These are phyloP conservation scores for Elegia similella DNA, from an alignment of 2,888 invertebrate genomes.

Conservation along the genomic window DNA sequence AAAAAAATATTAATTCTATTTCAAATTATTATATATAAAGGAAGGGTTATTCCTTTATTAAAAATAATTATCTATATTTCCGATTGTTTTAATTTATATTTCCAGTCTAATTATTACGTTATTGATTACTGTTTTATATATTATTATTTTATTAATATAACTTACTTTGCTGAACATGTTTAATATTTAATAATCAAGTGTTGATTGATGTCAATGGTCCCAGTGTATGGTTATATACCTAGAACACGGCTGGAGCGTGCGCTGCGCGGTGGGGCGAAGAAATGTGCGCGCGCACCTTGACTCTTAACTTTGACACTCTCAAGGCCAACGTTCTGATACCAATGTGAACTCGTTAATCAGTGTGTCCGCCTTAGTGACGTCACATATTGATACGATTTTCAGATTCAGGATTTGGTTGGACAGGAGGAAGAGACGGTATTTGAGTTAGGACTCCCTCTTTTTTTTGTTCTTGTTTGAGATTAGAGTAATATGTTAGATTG, in stretches of 20 bases:
- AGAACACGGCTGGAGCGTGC: slow-evolving; percentile 39
- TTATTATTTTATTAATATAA: slow-evolving; percentile 20
- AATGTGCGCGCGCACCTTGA: slow-evolving; percentile 56
- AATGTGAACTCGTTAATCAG: slow-evolving; percentile 37
- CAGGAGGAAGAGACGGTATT: too few relatives aligned
- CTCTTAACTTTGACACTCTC: slow-evolving; percentile 54
- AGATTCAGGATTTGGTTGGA: neutral
- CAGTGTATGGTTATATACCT: slow-evolving; percentile 57
- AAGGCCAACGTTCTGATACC: slow-evolving; percentile 44
- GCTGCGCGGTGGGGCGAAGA: slow-evolving; percentile 55
- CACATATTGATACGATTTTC: neutral
- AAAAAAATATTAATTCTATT: too few relatives aligned
- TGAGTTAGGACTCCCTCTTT: too few relatives aligned
- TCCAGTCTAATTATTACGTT: neutral
- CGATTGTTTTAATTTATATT: neutral
- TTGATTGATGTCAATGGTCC: slow-evolving; percentile 57
- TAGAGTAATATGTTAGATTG: too few relatives aligned
- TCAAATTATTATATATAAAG: too few relatives aligned
- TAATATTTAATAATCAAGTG: slow-evolving; percentile 49
- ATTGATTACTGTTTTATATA: neutral
- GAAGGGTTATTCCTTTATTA: too few relatives aligned
- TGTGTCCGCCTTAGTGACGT: slow-evolving; percentile 28
- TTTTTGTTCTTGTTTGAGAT: too few relatives aligned
- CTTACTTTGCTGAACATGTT: slow-evolving; percentile 63
- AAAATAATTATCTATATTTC: neutral